phyloP scores from a whole-genome alignment of 1,140 invertebrate genomes.

The Drosophila orosa region DNA sequence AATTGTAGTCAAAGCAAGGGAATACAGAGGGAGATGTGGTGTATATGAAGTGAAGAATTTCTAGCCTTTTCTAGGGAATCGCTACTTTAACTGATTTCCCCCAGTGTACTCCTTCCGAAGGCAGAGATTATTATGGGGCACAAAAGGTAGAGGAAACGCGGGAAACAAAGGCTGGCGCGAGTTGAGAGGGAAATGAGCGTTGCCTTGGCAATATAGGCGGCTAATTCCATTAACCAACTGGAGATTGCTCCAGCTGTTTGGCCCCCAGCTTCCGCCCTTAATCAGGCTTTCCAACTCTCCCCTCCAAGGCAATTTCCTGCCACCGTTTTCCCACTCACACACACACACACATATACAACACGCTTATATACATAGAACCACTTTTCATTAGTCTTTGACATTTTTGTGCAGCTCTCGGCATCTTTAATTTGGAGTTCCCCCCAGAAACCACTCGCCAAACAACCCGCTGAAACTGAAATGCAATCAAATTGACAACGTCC shows the following conservation, averaged over 20 bases:
- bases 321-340: not conserved
- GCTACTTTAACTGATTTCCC: not conserved
- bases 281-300: not conserved
- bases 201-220: slow-evolving; percentile 20
- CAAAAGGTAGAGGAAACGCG: not conserved
- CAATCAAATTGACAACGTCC: slow-evolving; percentile 70
- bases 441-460: slow-evolving; percentile 26
- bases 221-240: slow-evolving; percentile 32
- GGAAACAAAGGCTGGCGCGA: slow-evolving; percentile 6
- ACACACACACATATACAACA: not conserved
- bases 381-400: slow-evolving; percentile 25
- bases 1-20: slow-evolving; percentile 2
- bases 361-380: not conserved
- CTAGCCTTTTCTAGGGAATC: not conserved
- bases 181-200: slow-evolving; percentile 26
- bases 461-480: slow-evolving; percentile 51
- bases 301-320: slow-evolving; percentile 12
- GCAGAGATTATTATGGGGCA: not conserved
- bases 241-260: slow-evolving; percentile 16
- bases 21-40: not conserved
- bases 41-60: not conserved
- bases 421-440: slow-evolving; percentile 19
- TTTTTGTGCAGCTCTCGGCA: slow-evolving; percentile 8
- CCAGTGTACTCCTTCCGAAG: not conserved
- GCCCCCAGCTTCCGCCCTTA: not conserved